Conservation (phyloP, 2,797 vertebrate genomes). For the Hypotaenidia okinawae region DNA sequence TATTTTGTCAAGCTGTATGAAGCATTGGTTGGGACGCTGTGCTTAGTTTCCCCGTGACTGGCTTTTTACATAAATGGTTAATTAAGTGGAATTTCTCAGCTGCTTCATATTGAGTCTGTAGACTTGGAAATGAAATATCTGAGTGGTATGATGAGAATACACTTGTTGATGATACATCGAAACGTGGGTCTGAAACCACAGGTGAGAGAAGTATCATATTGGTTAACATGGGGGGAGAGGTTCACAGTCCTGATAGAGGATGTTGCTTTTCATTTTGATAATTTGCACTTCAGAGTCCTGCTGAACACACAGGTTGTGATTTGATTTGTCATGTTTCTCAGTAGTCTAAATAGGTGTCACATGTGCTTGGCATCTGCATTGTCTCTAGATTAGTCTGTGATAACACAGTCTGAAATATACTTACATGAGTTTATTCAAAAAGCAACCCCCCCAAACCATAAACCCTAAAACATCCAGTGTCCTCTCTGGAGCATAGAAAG, state of each 20-base stretch:
- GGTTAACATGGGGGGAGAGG: not conserved
- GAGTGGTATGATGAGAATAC: accelerated
- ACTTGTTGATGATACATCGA: not conserved
- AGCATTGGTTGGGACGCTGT: not conserved
- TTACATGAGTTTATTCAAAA: not conserved
- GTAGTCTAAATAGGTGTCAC: not conserved
- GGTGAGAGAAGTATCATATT: not conserved
- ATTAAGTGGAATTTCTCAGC: not conserved
- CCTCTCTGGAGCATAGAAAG: not conserved
- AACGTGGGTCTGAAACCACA: not conserved
- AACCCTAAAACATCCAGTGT: not conserved
- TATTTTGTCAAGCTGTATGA: not conserved
- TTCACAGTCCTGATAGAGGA: not conserved
- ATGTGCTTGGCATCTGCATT: not conserved
- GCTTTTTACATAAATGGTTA: not conserved
- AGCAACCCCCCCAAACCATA: not conserved
- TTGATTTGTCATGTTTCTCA: not conserved
- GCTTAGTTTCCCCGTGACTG: not conserved
- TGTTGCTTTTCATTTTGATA: not conserved
- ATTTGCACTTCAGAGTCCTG: not conserved
- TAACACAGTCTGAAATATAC: not conserved
- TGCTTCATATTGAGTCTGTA: not conserved
- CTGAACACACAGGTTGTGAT: not conserved
- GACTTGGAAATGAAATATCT: not conserved
- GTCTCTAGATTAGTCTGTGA: not conserved